Evolutionary conservation across 2,797 vertebrate species (phyloP).

Genomic region (Enteromius anoplus): DNA sequence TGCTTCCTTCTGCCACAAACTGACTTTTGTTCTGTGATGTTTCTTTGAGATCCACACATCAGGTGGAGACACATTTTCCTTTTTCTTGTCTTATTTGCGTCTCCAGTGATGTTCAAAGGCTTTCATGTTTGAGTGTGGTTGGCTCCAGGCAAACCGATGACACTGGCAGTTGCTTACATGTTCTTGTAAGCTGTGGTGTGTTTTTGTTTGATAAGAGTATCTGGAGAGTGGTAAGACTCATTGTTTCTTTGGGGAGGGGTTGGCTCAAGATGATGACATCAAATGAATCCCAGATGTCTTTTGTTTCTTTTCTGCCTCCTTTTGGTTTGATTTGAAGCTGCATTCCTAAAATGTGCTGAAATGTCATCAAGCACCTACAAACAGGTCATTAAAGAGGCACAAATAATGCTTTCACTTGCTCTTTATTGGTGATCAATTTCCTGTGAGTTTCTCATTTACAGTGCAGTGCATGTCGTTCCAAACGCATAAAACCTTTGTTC

Average conservation of each 20-base stretch:
- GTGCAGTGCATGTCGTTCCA: not conserved
- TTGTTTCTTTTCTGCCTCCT: not conserved
- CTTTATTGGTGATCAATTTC: not conserved
- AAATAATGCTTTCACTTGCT: not conserved
- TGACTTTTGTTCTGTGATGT: conserved; percentile 39
- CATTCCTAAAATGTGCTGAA: conserved; percentile 49
- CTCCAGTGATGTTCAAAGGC: conserved; percentile 60
- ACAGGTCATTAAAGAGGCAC: too few species aligned
- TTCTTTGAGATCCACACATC: conserved; percentile 66
- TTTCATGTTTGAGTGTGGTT: conserved; percentile 63
- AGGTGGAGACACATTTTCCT: conserved; percentile 57
- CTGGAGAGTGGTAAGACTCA: conserved; percentile 56
- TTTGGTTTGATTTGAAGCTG: conserved; percentile 3
- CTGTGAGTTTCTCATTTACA: not conserved
- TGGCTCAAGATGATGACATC: conserved; percentile 59
- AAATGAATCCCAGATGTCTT: conserved; percentile 58
- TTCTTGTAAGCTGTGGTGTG: conserved; percentile 62
- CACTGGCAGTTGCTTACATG: conserved; percentile 50
- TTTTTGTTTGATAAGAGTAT: conserved; percentile 67
- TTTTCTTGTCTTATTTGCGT: conserved; percentile 67
- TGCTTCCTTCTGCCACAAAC: conserved; percentile 51
- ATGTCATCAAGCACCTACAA: too few species aligned
- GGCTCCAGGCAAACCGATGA: conserved; percentile 59
- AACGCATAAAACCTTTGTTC: too few species aligned
- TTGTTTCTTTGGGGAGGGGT: conserved; percentile 48